phyloP scores from a whole-genome alignment of 2,888 invertebrate genomes.

The Noctua janthina region DNA sequence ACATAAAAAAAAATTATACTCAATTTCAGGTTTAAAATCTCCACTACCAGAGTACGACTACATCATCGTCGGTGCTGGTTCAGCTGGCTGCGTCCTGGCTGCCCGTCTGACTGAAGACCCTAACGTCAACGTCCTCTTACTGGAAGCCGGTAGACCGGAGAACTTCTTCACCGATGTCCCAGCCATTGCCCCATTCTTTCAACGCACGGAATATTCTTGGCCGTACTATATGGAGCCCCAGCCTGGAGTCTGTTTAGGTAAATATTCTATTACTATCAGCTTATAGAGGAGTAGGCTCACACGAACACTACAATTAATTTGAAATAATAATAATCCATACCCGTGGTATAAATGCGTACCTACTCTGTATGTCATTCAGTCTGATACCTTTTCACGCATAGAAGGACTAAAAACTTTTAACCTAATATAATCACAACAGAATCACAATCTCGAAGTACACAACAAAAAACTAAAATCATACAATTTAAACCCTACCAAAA shows the following conservation, averaged over 20 bases:
- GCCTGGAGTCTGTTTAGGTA: constrained; percentile 87
- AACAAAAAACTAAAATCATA: too few species aligned
- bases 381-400: not conserved
- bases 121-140: constrained; percentile 90
- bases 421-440: too few species aligned
- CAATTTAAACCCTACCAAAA: too few species aligned
- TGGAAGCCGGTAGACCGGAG: constrained; percentile 90
- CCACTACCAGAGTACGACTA: constrained; percentile 89
- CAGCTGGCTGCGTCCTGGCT: constrained; percentile 90
- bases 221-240: constrained; percentile 91
- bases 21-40: constrained; percentile 77
- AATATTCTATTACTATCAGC: constrained; percentile 10
- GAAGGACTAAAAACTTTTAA: not conserved
- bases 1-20: not conserved
- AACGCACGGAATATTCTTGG: constrained; percentile 91
- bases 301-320: not conserved
- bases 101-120: constrained; percentile 86
- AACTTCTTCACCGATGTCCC: constrained; percentile 89
- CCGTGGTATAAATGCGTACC: not conserved
- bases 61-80: constrained; percentile 90
- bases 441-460: too few species aligned
- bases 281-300: not conserved
- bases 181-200: constrained; percentile 89
- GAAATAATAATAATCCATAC: not conserved
- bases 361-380: not conserved